Percentiles rank a stretch among this genome's conserved stretches.
Conservation (phyloP, 2,113 vertebrate species). For the Rousettus leschenaultii region DNA sequence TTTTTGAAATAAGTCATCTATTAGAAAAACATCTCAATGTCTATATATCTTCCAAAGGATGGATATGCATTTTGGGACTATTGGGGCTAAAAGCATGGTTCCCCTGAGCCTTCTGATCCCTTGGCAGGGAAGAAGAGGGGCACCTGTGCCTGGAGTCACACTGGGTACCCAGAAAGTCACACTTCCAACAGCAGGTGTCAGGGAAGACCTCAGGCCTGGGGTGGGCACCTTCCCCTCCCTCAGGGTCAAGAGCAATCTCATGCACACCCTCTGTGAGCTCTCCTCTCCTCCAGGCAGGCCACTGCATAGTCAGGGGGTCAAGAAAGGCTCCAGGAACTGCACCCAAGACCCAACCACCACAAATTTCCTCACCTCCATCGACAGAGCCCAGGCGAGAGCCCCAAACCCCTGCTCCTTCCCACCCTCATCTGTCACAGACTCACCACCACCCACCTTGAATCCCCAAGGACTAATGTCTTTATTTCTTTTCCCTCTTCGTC, state of each 20-base stretch:
- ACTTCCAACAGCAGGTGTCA: background rate
- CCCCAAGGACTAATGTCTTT: background rate
- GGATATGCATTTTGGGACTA: no score
- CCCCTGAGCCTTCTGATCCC: no score
- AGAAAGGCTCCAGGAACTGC: background rate
- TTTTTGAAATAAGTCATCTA: no score
- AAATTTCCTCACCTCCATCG: background rate
- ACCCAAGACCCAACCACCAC: no score
- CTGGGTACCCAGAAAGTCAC: no score
- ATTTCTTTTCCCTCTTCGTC: background rate
- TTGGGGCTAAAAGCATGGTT: no score
- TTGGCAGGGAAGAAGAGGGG: no score
- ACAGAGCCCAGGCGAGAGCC: background rate
- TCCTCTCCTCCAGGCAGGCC: background rate
- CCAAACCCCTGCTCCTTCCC: background rate
- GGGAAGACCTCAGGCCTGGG: background rate
- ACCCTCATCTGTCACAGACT: background rate
- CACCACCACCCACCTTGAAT: no score
- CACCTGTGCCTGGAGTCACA: no score
- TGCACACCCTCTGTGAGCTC: background rate
- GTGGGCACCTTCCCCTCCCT: background rate
- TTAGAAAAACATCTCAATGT: no score
- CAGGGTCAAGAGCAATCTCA: background rate
- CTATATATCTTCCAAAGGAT: no score
- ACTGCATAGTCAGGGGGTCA: background rate